Evolutionary conservation across 2,888 invertebrate species (phyloP).

Genomic region (Yponomeuta plumbellus): DNA sequence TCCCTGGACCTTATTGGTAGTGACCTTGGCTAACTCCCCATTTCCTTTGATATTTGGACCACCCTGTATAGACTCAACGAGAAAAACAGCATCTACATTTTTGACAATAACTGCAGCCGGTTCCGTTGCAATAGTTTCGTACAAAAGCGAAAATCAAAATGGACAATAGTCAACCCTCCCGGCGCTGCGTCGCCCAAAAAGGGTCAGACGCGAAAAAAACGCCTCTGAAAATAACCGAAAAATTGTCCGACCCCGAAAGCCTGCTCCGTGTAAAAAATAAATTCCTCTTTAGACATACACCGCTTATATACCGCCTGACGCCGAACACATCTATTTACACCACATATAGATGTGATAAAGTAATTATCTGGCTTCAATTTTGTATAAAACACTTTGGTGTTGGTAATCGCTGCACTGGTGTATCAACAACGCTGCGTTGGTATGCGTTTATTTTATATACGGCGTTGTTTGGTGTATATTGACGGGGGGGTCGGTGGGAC

Average conservation of each 20-base stretch:
- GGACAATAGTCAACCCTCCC: not conserved
- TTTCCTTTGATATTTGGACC: no score
- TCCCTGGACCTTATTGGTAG: no score
- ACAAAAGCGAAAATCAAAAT: not conserved
- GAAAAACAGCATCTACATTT: no score
- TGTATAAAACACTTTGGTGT: slow-evolving; percentile 51
- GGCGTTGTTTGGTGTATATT: slow-evolving; percentile 58
- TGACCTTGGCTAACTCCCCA: no score
- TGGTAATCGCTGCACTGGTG: slow-evolving; percentile 25
- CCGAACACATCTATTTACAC: slow-evolving; percentile 25
- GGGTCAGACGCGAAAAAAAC: slow-evolving; percentile 2
- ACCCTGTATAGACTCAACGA: no score
- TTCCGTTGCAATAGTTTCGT: no score
- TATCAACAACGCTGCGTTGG: slow-evolving; percentile 23
- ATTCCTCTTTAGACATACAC: not conserved
- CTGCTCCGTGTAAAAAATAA: not conserved
- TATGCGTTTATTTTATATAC: slow-evolving; percentile 62
- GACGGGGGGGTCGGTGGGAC: slow-evolving; percentile 31
- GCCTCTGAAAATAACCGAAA: not conserved
- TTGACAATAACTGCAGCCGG: not conserved
- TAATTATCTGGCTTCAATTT: slow-evolving; percentile 66
- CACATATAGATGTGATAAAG: slow-evolving; percentile 47
- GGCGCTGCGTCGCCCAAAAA: not conserved
- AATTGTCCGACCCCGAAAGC: not conserved
- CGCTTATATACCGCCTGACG: slow-evolving; percentile 8